Evolutionary conservation across 2,113 vertebrate genomes (phyloP).

Genomic region (Perognathus longimembris): DNA sequence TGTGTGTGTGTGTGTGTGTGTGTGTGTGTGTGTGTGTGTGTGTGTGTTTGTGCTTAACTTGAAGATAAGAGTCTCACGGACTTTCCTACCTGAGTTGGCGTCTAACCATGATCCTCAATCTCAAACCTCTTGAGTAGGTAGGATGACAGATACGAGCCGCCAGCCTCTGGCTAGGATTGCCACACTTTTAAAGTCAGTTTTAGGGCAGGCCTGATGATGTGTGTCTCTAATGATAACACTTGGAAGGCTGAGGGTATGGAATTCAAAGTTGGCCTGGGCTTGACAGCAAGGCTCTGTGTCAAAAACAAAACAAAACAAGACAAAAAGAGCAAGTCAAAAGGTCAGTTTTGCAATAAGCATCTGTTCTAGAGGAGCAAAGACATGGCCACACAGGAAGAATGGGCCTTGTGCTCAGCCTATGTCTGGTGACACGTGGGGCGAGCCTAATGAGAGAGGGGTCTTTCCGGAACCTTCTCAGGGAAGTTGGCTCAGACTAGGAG

Average conservation of each 20-base stretch:
- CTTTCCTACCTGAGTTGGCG: no score
- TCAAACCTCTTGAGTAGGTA: no score
- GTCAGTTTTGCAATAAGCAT: constrained; percentile 10
- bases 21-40: no score
- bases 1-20: no score
- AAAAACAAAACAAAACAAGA: neutral
- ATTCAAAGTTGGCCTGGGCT: neutral
- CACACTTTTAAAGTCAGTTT: neutral
- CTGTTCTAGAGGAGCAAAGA: neutral
- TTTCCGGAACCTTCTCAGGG: neutral
- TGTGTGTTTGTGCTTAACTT: no score
- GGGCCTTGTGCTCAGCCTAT: fast-evolving
- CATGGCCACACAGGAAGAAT: neutral
- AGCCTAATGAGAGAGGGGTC: neutral
- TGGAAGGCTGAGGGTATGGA: neutral
- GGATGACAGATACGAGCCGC: no score
- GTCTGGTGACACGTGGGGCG: fast-evolving
- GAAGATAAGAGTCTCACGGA: no score
- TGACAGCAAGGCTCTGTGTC: neutral
- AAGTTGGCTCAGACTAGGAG: neutral
- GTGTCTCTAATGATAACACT: neutral
- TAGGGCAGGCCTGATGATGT: neutral
- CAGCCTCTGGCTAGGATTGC: no score
- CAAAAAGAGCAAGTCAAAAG: neutral
- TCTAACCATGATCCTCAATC: no score